These are phyloP conservation scores for Trachemys scripta DNA, from an alignment of 2,113 vertebrate species.

Conservation along the genomic window DNA sequence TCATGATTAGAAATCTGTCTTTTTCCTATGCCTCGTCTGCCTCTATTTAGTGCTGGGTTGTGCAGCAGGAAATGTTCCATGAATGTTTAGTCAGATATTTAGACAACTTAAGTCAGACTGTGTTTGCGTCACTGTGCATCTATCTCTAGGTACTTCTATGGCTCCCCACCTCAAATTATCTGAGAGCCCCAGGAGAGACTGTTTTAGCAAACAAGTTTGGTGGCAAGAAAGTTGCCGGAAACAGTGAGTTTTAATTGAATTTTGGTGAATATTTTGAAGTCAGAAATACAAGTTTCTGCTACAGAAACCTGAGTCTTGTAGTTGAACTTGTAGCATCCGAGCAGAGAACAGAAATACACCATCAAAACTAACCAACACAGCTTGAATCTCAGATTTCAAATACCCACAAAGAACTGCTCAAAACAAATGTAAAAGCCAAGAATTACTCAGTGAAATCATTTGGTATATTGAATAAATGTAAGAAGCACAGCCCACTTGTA, in stretches of 20 bases:
- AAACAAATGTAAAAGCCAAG: neutral
- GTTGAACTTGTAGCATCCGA: neutral
- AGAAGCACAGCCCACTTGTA: neutral
- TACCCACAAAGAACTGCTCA: neutral
- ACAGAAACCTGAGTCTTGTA: neutral
- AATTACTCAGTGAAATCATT: neutral
- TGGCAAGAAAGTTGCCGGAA: neutral
- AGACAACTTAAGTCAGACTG: neutral
- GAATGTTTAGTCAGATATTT: neutral
- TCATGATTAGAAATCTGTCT: neutral
- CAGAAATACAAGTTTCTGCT: neutral
- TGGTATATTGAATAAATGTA: neutral
- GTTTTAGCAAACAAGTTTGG: neutral
- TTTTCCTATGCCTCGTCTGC: neutral
- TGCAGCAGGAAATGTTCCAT: neutral
- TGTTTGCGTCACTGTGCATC: neutral
- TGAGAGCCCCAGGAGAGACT: neutral
- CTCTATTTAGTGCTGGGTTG: neutral
- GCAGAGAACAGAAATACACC: neutral
- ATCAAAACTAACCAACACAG: neutral
- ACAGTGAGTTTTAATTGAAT: neutral
- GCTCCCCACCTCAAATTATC: neutral
- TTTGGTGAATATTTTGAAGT: neutral
- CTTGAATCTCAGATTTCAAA: neutral
- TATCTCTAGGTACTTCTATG: neutral